A percentile compares a stretch with the other conserved stretches of the same genome.
These are phyloP conservation scores for Dyspetes luteomarginatus DNA, from an alignment of 2,888 invertebrate genomes.

Conservation along the genomic window DNA sequence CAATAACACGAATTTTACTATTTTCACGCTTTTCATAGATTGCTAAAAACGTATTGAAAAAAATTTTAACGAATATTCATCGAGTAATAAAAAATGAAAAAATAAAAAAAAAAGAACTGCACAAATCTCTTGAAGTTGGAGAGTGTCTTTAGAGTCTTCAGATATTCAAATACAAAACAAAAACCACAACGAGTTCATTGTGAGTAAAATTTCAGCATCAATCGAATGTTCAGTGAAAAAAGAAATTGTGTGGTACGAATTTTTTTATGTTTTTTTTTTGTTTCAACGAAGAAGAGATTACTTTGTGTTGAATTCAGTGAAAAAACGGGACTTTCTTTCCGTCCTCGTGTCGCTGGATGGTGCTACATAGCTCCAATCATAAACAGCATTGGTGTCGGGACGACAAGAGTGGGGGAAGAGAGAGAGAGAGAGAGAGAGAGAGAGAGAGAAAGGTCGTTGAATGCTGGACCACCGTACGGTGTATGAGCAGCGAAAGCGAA, in stretches of 20 bases:
- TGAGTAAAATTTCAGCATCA: background rate
- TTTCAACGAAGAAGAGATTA: constrained; percentile 6
- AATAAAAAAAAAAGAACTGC: constrained; percentile 9
- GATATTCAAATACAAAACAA: constrained; percentile 12
- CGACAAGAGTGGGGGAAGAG: background rate
- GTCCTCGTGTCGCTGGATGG: background rate
- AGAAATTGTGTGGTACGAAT: constrained; percentile 16
- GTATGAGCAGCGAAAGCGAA: constrained; percentile 78
- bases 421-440: constrained; percentile 6
- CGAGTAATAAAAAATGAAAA: background rate
- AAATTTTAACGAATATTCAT: background rate
- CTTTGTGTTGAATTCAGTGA: constrained; percentile 5
- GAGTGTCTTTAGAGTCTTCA: constrained; percentile 12
- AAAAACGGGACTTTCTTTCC: constrained; percentile 59
- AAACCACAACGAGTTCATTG: background rate
- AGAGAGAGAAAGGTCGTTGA: constrained; percentile 1
- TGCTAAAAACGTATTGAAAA: background rate
- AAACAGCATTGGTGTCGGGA: constrained; percentile 4
- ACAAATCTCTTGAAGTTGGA: constrained; percentile 10
- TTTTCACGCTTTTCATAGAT: too few species aligned
- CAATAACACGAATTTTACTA: too few species aligned
- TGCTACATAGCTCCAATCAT: constrained; percentile 11
- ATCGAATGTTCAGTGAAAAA: constrained; percentile 13
- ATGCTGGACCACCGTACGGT: constrained; percentile 12
- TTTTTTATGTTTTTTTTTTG: background rate